phyloP scores from a whole-genome alignment of 2,888 invertebrate species.

The Gryllus longicercus region DNA sequence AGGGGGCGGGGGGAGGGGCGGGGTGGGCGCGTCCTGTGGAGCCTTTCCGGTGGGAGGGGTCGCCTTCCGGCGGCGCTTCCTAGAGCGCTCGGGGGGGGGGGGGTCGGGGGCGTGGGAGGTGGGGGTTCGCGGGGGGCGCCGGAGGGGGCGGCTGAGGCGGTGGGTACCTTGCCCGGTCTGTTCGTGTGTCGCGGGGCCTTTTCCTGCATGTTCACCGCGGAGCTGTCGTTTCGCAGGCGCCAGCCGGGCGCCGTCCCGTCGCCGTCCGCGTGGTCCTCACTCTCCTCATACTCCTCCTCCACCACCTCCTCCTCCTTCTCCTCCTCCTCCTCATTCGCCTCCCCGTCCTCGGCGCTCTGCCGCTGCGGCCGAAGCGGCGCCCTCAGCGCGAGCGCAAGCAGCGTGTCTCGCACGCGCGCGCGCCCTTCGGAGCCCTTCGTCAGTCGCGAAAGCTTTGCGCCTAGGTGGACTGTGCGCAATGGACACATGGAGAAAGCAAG shows the following conservation, averaged over 20 bases:
- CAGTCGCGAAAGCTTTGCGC: no score
- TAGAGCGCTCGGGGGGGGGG: not conserved
- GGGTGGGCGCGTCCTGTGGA: not conserved
- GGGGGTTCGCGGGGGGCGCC: not conserved
- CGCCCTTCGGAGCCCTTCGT: no score
- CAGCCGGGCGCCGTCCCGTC: conserved; percentile 68
- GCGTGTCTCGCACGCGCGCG: no score
- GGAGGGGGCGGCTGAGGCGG: not conserved
- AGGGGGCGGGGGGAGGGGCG: not conserved
- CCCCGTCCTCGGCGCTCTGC: no score
- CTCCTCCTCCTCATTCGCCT: no score
- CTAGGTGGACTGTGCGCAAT: no score
- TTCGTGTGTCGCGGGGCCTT: not conserved
- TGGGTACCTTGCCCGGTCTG: not conserved
- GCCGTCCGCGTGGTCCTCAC: conserved; percentile 53
- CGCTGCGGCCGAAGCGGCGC: no score
- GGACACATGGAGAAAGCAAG: no score
- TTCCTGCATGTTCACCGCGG: not conserved
- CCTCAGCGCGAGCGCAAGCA: no score
- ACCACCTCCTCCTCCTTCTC: no score
- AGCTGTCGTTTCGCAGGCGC: not conserved
- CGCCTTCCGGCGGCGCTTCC: not conserved
- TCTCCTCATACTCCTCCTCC: no score
- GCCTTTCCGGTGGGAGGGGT: not conserved
- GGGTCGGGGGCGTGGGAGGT: not conserved